Evolutionary conservation across 2,888 invertebrate species (phyloP).

Genomic region (Caenorhabditis drosophilae): DNA sequence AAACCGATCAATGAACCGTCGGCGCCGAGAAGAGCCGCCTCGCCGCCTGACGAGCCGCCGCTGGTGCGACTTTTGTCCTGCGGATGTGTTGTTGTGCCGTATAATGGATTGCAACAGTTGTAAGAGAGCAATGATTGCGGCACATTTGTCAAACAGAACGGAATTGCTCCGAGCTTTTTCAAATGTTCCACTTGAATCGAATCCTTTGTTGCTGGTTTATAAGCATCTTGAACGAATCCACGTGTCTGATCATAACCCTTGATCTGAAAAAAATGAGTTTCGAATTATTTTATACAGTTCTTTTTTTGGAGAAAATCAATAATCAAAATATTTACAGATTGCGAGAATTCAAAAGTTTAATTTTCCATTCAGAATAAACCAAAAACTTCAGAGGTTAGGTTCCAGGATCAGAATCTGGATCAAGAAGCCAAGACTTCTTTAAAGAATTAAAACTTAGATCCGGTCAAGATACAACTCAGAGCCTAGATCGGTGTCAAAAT

Average conservation of each 20-base stretch:
- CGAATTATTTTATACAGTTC: not conserved
- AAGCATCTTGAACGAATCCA: conserved; percentile 68
- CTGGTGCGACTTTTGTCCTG: conserved; percentile 35
- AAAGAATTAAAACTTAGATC: too few relatives aligned
- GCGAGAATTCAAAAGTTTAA: too few relatives aligned
- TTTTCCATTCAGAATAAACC: too few relatives aligned
- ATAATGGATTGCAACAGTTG: conserved; percentile 70
- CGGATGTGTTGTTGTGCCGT: conserved; percentile 61
- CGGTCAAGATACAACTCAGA: too few relatives aligned
- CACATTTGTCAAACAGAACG: conserved; percentile 72
- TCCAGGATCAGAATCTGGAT: too few relatives aligned
- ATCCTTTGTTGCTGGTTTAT: conserved; percentile 46
- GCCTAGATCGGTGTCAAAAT: too few relatives aligned
- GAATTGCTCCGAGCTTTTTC: conserved; percentile 70
- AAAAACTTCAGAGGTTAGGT: too few relatives aligned
- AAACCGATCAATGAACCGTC: conserved; percentile 61
- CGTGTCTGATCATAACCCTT: conserved; percentile 60
- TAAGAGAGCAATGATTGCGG: conserved; percentile 69
- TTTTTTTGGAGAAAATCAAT: not conserved
- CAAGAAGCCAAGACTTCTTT: too few relatives aligned
- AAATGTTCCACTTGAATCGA: conserved; percentile 49
- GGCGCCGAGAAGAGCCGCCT: conserved; percentile 69
- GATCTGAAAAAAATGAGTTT: conserved; percentile 35
- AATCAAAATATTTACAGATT: too few relatives aligned
- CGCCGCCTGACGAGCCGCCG: conserved; percentile 53